phyloP scores from a whole-genome alignment of 2,888 invertebrate genomes.

The Apodemia duryi region DNA sequence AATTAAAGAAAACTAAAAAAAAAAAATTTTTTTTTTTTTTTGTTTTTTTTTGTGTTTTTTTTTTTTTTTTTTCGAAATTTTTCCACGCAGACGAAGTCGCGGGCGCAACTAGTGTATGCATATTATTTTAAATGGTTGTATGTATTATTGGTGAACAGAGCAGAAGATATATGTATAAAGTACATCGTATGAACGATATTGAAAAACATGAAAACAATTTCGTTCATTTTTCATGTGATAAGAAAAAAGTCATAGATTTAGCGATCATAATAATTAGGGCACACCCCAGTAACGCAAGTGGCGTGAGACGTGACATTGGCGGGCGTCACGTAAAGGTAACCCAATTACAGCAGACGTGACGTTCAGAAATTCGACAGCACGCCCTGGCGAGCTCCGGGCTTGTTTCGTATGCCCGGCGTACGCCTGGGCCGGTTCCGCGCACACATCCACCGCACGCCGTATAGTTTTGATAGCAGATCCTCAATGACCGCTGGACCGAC shows the following conservation, averaged over 20 bases:
- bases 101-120: too few relatives aligned
- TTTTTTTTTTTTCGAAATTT: too few relatives aligned
- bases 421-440: conserved; percentile 65
- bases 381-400: conserved; percentile 45
- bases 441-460: conserved; percentile 59
- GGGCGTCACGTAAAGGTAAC: conserved; percentile 73
- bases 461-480: conserved; percentile 66
- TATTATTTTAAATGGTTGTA: too few relatives aligned
- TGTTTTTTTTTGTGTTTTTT: too few relatives aligned
- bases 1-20: too few relatives aligned
- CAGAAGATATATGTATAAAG: too few relatives aligned
- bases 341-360: conserved; percentile 73
- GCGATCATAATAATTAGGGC: conserved; percentile 72
- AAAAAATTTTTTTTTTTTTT: too few relatives aligned
- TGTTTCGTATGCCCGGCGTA: conserved; percentile 68
- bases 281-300: conserved; percentile 51
- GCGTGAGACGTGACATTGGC: conserved; percentile 55
- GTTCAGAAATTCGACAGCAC: conserved; percentile 62
- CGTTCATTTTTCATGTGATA: conserved; percentile 18
- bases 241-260: conserved; percentile 34
- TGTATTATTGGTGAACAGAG: too few relatives aligned
- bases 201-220: not conserved
- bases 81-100: too few relatives aligned
- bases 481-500: conserved; percentile 84
- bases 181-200: not conserved